These are phyloP conservation scores for Meiosimyza decipiens DNA, from an alignment of 2,888 invertebrate species.

Conservation along the genomic window DNA sequence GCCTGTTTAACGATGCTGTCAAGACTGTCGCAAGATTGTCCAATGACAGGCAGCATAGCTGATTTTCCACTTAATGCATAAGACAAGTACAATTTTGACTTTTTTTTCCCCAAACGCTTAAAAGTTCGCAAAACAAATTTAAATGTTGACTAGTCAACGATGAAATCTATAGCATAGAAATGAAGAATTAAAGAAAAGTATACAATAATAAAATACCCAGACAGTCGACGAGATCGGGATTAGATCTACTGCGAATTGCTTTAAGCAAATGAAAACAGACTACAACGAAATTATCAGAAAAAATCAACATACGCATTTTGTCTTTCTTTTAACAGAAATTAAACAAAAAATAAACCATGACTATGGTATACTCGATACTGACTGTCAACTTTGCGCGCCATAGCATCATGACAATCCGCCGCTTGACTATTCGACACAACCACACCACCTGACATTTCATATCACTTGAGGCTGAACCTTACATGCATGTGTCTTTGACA, in stretches of 20 bases:
- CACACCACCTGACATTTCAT: constrained; percentile 64
- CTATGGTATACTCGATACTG: neutral
- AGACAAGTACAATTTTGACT: constrained; percentile 6
- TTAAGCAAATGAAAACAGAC: too few relatives aligned
- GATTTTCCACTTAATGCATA: neutral
- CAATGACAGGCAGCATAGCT: constrained; percentile 1
- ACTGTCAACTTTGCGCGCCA: constrained; percentile 7
- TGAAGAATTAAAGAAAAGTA: constrained; percentile 11
- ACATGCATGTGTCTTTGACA: constrained; percentile 54
- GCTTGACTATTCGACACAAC: constrained; percentile 21
- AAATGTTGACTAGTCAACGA: constrained; percentile 8
- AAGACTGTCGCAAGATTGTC: constrained; percentile 45
- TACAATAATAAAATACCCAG: constrained; percentile 8
- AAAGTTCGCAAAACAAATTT: neutral
- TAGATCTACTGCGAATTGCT: constrained; percentile 17
- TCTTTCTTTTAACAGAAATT: neutral
- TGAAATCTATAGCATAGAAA: neutral
- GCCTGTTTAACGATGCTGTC: constrained; percentile 40
- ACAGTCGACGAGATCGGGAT: constrained; percentile 13
- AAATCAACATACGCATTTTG: neutral
- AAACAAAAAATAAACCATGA: constrained; percentile 24
- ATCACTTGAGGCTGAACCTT: constrained; percentile 50
- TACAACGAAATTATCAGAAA: neutral
- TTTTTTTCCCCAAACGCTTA: too few relatives aligned
- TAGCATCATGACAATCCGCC: neutral